These are phyloP conservation scores for Anabacerthia variegaticeps DNA, from an alignment of 2,797 vertebrate species.

Conservation along the genomic window DNA sequence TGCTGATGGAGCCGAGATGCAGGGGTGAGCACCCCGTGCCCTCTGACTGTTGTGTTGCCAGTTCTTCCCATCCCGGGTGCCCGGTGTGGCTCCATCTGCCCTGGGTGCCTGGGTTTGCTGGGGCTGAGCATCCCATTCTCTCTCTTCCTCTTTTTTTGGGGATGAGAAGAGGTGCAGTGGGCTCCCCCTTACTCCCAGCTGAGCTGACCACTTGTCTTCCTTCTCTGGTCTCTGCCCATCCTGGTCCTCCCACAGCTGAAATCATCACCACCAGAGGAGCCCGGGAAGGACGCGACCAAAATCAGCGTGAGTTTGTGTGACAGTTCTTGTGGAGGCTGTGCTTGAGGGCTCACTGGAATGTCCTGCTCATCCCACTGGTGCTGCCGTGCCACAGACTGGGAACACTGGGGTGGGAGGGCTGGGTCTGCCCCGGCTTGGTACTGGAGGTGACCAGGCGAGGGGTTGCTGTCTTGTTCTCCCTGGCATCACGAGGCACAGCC, in stretches of 20 bases:
- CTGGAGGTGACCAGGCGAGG: not conserved
- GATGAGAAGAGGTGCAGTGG: not conserved
- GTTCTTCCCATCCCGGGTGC: accelerated
- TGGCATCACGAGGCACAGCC: not conserved
- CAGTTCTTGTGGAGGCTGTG: not conserved
- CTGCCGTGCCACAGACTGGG: not conserved
- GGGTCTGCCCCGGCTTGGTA: not conserved
- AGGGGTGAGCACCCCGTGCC: accelerated
- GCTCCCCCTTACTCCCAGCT: not conserved
- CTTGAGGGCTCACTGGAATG: not conserved
- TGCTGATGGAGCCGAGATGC: not conserved
- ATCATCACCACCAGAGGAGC: conserved; percentile 80
- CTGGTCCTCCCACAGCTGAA: conserved; percentile 76
- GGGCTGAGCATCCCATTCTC: not conserved
- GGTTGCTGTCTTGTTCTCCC: not conserved
- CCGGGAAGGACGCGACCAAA: conserved; percentile 89
- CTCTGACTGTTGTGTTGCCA: not conserved
- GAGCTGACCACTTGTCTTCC: not conserved
- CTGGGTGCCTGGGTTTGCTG: not conserved
- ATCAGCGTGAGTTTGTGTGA: conserved; percentile 89
- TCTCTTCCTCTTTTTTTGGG: not conserved
- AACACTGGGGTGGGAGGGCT: accelerated
- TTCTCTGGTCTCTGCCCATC: not conserved
- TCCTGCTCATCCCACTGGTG: not conserved
- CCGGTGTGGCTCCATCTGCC: not conserved